Evolutionary conservation across 2,888 invertebrate species (phyloP), one percentile per base, ranked within the genome.

Genomic region (Amphipyra tragopoginis): DNA sequence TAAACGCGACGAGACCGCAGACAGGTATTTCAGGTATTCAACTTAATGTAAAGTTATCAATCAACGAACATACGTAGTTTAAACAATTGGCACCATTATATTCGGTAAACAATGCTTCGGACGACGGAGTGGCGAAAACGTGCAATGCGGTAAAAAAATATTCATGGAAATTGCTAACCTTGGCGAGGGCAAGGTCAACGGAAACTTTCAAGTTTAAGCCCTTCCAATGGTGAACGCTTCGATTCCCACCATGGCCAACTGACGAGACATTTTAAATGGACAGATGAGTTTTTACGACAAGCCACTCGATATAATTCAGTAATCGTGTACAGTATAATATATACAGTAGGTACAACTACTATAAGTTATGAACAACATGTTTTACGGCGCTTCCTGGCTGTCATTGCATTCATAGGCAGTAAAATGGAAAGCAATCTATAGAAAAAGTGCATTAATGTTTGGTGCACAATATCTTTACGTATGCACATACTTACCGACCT

Each of bases 161-260:
- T 76, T 81, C 80, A 70, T 82, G 82, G 80, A 85, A 86, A 83
- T 68, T 65, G 55, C 50, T 64, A 79, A 77, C 88, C 89, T 89
- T 86, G 83, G 42, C 15, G 63, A 83, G 84, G 87, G 80, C 90
- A 92, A 91, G 92, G 91, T 82, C 84, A 82, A 63, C 85, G 86
- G 86, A 87, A 86, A 88, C 88, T 87, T 89, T 89, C 87, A 86
- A 82, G 82, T 80, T 80, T 79, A 79, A 82, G 68, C 81, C 83
- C 84, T 83, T 74, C 69, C 67, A 74, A 68, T 67, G 74, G 70
- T 65, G 63, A 69, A 69, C 69, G 65, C 52, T 44, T 47, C 34
- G 34, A 14, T 64, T 68, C 65, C 60, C 71, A 50, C 57, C 75
- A 77, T 77, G 76, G 75, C 60, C 73, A 65, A 66, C 62, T 53